Conservation (phyloP, 2,113 vertebrate genomes). For the Eleginops maclovinus region DNA sequence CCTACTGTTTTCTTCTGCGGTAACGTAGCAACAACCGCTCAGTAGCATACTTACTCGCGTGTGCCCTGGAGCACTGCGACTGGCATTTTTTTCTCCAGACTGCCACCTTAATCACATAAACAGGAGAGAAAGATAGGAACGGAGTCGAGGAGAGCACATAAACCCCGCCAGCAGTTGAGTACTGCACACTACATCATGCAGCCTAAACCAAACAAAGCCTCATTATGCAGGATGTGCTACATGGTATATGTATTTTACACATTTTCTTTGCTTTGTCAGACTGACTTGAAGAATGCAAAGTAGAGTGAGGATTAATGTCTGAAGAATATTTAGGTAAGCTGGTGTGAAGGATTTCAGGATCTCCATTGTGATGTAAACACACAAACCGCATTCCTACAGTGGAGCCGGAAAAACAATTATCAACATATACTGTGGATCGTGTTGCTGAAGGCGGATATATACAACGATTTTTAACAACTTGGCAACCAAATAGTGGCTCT, state of each 20-base stretch:
- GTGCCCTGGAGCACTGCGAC: conserved; percentile 62
- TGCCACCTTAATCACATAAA: conserved; percentile 70
- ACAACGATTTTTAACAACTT: not conserved
- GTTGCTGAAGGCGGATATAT: not conserved
- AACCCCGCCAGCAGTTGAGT: not conserved
- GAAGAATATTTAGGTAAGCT: conserved; percentile 34
- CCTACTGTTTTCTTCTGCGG: conserved; percentile 39
- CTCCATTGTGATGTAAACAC: conserved; percentile 31
- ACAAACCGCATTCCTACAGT: not conserved
- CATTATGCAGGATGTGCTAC: conserved; percentile 25
- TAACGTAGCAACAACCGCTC: conserved; percentile 70
- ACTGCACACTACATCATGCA: not conserved
- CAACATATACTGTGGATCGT: not conserved
- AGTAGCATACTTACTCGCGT: conserved; percentile 47
- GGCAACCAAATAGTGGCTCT: not conserved
- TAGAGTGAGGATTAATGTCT: conserved; percentile 49
- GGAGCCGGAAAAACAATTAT: not conserved
- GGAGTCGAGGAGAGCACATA: conserved; percentile 21
- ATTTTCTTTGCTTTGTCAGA: conserved; percentile 38
- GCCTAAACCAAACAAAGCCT: conserved; percentile 20
- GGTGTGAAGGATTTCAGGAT: conserved; percentile 41
- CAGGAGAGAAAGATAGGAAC: conserved; percentile 42
- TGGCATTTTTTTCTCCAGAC: conserved; percentile 62
- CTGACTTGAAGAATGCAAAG: conserved; percentile 43
- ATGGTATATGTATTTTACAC: not conserved